Percentiles rank a stretch among this genome's conserved stretches.
Evolutionary conservation across 2,113 vertebrate species (phyloP).

Genomic region (Neotragus moschatus): DNA sequence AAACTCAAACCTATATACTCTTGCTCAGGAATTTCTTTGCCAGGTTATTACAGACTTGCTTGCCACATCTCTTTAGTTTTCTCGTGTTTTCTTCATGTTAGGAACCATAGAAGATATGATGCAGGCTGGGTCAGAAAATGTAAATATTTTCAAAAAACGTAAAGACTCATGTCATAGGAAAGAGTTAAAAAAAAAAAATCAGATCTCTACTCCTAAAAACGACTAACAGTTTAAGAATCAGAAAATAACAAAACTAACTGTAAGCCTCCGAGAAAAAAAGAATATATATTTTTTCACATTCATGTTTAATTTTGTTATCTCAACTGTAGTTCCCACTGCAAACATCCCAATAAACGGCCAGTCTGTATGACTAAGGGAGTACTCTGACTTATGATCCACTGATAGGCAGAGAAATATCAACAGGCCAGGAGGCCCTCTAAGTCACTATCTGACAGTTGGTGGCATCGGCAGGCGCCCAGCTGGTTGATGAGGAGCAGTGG

Average conservation of each 20-base stretch:
- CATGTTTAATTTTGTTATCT: conserved; percentile 43
- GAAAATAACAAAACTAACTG: background rate
- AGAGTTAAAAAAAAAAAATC: background rate
- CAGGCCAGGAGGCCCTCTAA: background rate
- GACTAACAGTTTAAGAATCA: background rate
- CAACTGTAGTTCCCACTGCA: conserved; percentile 9
- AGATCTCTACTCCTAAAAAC: background rate
- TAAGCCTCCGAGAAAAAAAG: background rate
- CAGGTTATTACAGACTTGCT: background rate
- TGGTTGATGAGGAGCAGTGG: background rate
- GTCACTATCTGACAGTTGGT: conserved; percentile 23
- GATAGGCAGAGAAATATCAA: conserved; percentile 35
- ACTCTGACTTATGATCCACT: background rate
- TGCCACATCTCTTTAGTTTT: conserved; percentile 34
- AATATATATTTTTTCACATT: background rate
- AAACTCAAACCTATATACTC: conserved; percentile 25
- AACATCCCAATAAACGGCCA: conserved; percentile 28
- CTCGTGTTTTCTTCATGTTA: conserved; percentile 39
- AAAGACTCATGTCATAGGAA: conserved; percentile 1
- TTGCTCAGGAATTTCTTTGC: conserved; percentile 25
- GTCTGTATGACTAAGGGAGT: conserved; percentile 59
- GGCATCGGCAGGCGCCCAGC: background rate
- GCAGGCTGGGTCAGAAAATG: background rate
- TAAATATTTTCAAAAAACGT: conserved; percentile 21
- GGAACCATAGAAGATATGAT: background rate